Conservation (phyloP, 2,113 vertebrate genomes). For the Jaculus jaculus region DNA sequence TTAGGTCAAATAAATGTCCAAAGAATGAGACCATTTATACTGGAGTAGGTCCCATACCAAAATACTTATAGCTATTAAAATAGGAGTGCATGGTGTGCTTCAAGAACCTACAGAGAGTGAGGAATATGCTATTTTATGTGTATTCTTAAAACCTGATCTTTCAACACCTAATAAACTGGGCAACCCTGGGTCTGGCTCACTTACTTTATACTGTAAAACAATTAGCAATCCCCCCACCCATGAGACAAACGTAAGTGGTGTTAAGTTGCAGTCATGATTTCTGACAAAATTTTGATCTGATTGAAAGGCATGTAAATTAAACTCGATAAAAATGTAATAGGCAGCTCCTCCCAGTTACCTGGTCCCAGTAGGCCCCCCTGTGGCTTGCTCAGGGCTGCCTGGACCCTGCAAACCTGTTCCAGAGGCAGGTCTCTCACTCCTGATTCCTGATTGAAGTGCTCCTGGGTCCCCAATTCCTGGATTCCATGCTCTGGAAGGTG, state of each 20-base stretch:
- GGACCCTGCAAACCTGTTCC: too few species aligned
- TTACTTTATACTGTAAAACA: constrained; percentile 61
- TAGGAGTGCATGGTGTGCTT: constrained; percentile 79
- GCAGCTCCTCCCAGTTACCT: too few species aligned
- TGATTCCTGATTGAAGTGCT: too few species aligned
- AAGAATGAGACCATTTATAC: not conserved
- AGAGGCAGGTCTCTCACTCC: too few species aligned
- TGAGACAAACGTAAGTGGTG: too few species aligned
- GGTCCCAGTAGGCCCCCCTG: too few species aligned
- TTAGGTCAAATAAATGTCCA: constrained; percentile 22
- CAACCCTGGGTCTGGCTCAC: constrained; percentile 32
- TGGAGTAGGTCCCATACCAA: constrained; percentile 64
- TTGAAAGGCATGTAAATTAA: constrained; percentile 52
- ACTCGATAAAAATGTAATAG: constrained; percentile 50
- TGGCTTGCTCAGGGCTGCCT: too few species aligned
- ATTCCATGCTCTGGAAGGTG: too few species aligned
- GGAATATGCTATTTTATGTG: constrained; percentile 54
- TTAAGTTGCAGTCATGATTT: too few species aligned
- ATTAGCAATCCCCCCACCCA: too few species aligned
- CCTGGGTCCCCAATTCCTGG: too few species aligned
- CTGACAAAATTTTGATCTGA: too few species aligned
- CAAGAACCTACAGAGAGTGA: constrained; percentile 67
- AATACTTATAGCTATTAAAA: constrained; percentile 60
- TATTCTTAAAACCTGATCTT: constrained; percentile 66
- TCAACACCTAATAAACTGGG: constrained; percentile 67